Evolutionary conservation across 2,888 invertebrate genomes (phyloP).

Genomic region (Baccha elongata): DNA sequence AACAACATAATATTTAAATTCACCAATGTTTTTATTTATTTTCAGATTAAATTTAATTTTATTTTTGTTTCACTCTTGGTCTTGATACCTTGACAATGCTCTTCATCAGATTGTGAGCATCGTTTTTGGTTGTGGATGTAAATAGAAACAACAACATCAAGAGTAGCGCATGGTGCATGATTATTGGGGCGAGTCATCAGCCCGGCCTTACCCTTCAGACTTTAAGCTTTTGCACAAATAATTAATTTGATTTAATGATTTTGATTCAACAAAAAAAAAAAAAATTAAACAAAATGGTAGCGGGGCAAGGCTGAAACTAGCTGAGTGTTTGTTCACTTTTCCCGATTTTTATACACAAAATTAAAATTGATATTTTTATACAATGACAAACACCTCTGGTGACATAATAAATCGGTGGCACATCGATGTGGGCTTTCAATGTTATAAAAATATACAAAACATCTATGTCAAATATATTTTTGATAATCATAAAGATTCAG

Average conservation of each 20-base stretch:
- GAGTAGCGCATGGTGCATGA: neutral
- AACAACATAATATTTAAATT: constrained; percentile 23
- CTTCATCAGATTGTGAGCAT: constrained; percentile 39
- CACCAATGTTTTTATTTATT: constrained; percentile 45
- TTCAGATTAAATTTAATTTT: constrained; percentile 55
- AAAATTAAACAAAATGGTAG: neutral
- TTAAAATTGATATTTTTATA: constrained; percentile 45
- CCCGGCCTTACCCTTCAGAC: constrained; percentile 64
- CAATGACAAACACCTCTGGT: constrained; percentile 25
- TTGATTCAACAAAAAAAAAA: constrained; percentile 29
- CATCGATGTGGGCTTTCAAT: neutral
- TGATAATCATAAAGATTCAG: neutral
- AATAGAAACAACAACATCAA: neutral
- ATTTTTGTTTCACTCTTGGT: constrained; percentile 57
- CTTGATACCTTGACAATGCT: constrained; percentile 66
- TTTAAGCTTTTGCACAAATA: constrained; percentile 47
- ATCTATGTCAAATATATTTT: neutral
- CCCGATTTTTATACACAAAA: constrained; percentile 19
- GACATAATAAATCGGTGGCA: neutral
- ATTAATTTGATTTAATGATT: constrained; percentile 62
- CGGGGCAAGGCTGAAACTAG: neutral
- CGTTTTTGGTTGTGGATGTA: constrained; percentile 37
- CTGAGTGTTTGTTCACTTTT: constrained; percentile 30
- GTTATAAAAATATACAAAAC: neutral
- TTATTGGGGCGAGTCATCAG: constrained; percentile 46